Conservation (phyloP, 1,140 invertebrate species). For the Notospermus geniculatus region DNA sequence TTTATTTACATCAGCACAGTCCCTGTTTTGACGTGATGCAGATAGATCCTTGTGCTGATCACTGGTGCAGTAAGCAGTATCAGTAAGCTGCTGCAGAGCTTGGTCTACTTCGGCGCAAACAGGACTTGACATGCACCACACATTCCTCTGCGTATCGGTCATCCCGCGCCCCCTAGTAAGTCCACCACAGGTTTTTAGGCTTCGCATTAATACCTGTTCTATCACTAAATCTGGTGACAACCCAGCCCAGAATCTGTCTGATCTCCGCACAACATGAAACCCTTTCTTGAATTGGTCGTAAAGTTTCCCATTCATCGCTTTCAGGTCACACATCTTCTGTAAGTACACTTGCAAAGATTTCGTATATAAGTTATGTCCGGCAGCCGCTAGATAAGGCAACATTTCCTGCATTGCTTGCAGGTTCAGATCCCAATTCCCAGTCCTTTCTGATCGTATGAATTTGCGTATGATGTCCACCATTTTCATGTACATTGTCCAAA, state of each 20-base stretch:
- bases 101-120: conserved; percentile 24
- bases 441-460: conserved; percentile 35
- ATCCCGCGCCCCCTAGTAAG: conserved; percentile 21
- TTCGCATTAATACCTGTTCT: conserved; percentile 30
- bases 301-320: conserved; percentile 16
- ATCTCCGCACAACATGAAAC: conserved; percentile 26
- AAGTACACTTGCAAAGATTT: conserved; percentile 57
- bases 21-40: conserved; percentile 12
- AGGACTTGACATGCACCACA: conserved; percentile 28
- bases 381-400: conserved; percentile 43
- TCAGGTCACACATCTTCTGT: conserved; percentile 50
- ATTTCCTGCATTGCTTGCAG: conserved; percentile 39
- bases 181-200: conserved; percentile 51
- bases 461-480: conserved; percentile 29
- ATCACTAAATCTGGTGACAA: conserved; percentile 48
- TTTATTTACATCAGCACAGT: neutral
- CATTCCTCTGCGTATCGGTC: conserved; percentile 25
- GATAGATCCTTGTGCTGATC: conserved; percentile 27
- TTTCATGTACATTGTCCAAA: conserved; percentile 36
- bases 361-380: conserved; percentile 44
- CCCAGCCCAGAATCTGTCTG: conserved; percentile 54
- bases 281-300: conserved; percentile 33
- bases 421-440: conserved; percentile 30
- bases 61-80: conserved; percentile 23
- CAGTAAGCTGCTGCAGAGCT: conserved; percentile 27